Base-by-base conservation (phyloP, 2,888 invertebrate genomes). In the Mythimna loreyi region DNA sequence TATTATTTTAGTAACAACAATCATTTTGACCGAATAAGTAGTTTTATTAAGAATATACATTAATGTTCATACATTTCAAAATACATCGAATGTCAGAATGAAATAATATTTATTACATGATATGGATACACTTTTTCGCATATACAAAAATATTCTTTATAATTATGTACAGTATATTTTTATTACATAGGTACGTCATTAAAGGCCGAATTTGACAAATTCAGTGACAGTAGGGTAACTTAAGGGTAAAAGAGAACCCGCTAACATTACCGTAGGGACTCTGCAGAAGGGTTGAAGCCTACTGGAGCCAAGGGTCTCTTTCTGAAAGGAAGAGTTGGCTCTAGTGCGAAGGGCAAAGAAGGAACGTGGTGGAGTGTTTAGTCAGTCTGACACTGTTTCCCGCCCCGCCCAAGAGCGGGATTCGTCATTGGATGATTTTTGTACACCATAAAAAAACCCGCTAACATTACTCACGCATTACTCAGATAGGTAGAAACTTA, bases 81-180 rank as follows among this genome's bases (percentile, higher is more conserved):
- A 85, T 83, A 86, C 79, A 83, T 81, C 43, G 68, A 85, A 68
- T 88, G 88, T 82, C 83, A 87, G 81, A 88, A 87, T 86, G 86
- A 68, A 77, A 81, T 78, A 69, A 73, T 79, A 33, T 33, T 45
- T 63, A 66, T 76, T 85, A 80, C 61, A 72, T 72, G 84, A 87
- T 89, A 87, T 89, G 85, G 80, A 83, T 86, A 87, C 82, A 80
- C 74, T 82, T 81, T 6, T 28, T 69, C 80, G 81, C 82, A 84
- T 78, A 85, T 87, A 89, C 81, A 90, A 91, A 91, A 90, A 91
- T 90, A 89, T 84, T 75, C 55, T 72, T 65, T 75, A 69, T 72
- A 66, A 43, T 66, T 78, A 82, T 81, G 59, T 85, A 85, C 85
- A 87, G 59, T 76, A 81, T 57, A 49, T 53, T 40, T 66, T 47